Base-by-base conservation (phyloP, 2,113 vertebrate genomes). In the Sialia sialis region DNA sequence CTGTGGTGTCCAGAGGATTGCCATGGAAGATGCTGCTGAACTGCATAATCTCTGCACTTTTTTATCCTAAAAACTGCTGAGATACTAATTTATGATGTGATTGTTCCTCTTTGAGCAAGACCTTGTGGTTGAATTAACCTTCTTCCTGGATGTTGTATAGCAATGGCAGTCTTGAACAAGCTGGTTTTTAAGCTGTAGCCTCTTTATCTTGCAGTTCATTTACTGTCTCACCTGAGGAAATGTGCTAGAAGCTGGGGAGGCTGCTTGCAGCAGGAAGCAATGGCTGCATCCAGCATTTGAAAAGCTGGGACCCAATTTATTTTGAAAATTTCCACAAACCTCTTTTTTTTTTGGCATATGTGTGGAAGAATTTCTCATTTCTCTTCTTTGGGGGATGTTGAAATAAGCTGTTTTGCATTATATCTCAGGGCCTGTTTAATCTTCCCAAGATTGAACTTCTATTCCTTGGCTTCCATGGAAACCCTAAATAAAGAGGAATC, bases 391-490 rank as follows among this genome's bases (percentile, higher is more conserved):
- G 83, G 48, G 90, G 86, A 55, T 74, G 90, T 93, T 88, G 85
- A 88, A 95, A 88, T 91, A 86, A 93, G 90, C 93, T 93, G 93
- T 21, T 95, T 93, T 90, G 68, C 91, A 74, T 96, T 95, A 79
- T 83, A 76, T 94, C 87, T 70, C 46, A 91, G 66, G 82, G 91
- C 56, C 68, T 93, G 72, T 95, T 90, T 95, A 94, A 93, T 97
- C 96, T 96, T 95, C 90, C 55, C 55, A 36, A 88, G 85, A 90
- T 18, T 94, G 70, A 95, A 80, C 87, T 89, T 90, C 82, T 93
- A 34, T 94, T 94, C 82, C 82, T 83, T 92, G 82, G 85, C 91
- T 95, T 95, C 93, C 82, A 94, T 86, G 92, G 91, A 96, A 94
- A 93, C 82, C 88, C 87, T 86, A 87, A 95, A 81, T 94, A 93